Evolutionary conservation across 2,113 vertebrate genomes (phyloP), one percentile per base, ranked within the genome.

Genomic region (Chrysochloris asiatica): DNA sequence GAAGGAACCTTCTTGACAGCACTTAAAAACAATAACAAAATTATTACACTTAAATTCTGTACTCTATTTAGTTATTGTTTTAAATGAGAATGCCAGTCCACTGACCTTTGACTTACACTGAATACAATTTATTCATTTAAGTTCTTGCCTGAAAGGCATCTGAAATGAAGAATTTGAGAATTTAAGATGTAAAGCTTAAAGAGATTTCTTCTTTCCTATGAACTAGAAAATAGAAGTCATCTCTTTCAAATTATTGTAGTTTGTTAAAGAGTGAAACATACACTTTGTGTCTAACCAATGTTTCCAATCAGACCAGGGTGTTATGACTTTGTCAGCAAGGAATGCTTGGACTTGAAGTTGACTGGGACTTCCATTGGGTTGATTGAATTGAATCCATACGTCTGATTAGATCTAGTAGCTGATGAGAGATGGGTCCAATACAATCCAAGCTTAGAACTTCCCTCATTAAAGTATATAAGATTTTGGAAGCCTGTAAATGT

Each of bases 121-220:
- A 47, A 4, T 61, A 14, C 19, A 26, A 82, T 76, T 21, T 65
- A 12, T 38, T 19, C 10, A 73, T 86, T 85, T 88, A 45, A 11
- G 10, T 33, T 8, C 17, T 86, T 91, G n/a, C 28, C 28, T 61
- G 47, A 4, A 47, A 91, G 47, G 11, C 63, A 88, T 38, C 16
- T 65, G 36, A 83, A 93, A 24, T 21, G 76, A 75, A 79, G 10
- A 1, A n/a, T 48, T 72, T 76, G 71, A 83, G n/a, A 76, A 73
- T 69, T 94, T 90, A 90, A 92, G 88, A 83, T 90, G 45, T 59
- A 14, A 19, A 90, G 48, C 16, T 83, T 63, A 24, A 71, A 61
- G 80, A 47, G 17, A 11, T 87, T 77, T 77, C 33, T 61, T 86
- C 19, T 77, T 89, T 90, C 50, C 14, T 92, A 4, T 93, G 81